Conservation (phyloP, 1,140 invertebrate species). For the Lethocerus indicus region DNA sequence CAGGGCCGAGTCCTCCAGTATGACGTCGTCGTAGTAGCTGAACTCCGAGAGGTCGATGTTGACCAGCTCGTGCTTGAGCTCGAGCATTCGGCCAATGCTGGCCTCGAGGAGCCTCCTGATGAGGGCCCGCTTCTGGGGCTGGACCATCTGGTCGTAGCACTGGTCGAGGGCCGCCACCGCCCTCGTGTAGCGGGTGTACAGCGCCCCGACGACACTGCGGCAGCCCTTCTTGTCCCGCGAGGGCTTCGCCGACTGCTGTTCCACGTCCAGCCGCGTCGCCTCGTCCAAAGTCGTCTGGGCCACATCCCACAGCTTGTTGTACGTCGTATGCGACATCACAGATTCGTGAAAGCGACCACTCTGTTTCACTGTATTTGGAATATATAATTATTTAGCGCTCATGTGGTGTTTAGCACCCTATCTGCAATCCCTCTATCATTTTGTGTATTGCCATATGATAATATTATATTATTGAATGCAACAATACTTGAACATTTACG, state of each 20-base stretch:
- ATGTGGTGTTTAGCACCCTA: too few species aligned
- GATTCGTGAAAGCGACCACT: too few species aligned
- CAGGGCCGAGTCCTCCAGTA: slow-evolving; percentile 35
- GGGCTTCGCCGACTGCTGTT: slow-evolving; percentile 37
- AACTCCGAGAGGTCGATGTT: slow-evolving; percentile 71
- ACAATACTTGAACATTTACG: too few species aligned
- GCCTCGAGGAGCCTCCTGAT: slow-evolving; percentile 63
- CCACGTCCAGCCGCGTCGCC: slow-evolving; percentile 41
- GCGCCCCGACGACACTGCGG: slow-evolving; percentile 33
- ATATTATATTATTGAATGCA: too few species aligned
- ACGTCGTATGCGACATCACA: slow-evolving; percentile 52
- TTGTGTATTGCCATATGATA: too few species aligned
- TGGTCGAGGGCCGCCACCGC: slow-evolving; percentile 55
- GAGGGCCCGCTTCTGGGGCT: slow-evolving; percentile 77
- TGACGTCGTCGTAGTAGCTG: slow-evolving; percentile 68
- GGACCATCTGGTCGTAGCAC: slow-evolving; percentile 64
- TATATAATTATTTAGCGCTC: too few species aligned
- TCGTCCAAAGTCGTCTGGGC: slow-evolving; percentile 42
- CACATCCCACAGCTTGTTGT: slow-evolving; percentile 44
- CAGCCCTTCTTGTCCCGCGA: slow-evolving; percentile 39
- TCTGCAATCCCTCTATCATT: too few species aligned
- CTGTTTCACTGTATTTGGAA: too few species aligned
- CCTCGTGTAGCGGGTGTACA: slow-evolving; percentile 66
- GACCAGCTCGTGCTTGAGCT: slow-evolving; percentile 70
- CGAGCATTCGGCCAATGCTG: slow-evolving; percentile 52